Percentiles rank a stretch among this genome's conserved stretches.
Evolutionary conservation across 2,888 invertebrate species (phyloP).

Genomic region (Cosmia trapezina): DNA sequence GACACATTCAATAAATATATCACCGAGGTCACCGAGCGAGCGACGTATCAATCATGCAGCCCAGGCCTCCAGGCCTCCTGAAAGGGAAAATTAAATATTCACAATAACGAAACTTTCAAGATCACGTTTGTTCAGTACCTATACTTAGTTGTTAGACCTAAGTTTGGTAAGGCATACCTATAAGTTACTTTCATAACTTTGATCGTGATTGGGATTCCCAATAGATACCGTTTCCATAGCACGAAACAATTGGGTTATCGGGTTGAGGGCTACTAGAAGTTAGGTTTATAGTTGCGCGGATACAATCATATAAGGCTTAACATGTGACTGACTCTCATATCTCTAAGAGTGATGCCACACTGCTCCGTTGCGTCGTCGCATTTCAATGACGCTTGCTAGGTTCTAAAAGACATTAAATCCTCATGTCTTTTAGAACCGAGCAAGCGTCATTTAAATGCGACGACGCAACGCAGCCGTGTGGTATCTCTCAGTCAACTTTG

Average conservation of each 20-base stretch:
- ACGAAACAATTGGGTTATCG: not conserved
- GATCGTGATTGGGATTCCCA: conserved; percentile 13
- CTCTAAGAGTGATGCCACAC: no score
- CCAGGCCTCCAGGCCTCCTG: conserved; percentile 20
- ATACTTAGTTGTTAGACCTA: not conserved
- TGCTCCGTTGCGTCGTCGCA: no score
- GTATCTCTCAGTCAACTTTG: not conserved
- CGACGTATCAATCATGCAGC: conserved; percentile 49
- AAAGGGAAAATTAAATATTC: conserved; percentile 56
- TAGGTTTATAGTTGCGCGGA: not conserved
- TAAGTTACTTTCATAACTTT: conserved; percentile 26
- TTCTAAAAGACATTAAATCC: no score
- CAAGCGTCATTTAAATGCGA: no score
- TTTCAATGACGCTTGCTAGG: no score
- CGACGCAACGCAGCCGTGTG: no score
- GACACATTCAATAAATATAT: conserved; percentile 50
- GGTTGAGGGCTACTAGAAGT: not conserved
- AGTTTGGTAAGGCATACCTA: conserved; percentile 1
- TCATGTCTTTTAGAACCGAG: no score
- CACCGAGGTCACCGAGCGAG: conserved; percentile 25
- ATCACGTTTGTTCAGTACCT: conserved; percentile 25
- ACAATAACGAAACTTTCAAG: conserved; percentile 21
- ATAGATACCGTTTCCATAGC: not conserved
- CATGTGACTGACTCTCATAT: not conserved
- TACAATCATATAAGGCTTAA: not conserved